These are phyloP conservation scores for Philereme vetulata DNA, from an alignment of 2,888 invertebrate species.

Conservation along the genomic window DNA sequence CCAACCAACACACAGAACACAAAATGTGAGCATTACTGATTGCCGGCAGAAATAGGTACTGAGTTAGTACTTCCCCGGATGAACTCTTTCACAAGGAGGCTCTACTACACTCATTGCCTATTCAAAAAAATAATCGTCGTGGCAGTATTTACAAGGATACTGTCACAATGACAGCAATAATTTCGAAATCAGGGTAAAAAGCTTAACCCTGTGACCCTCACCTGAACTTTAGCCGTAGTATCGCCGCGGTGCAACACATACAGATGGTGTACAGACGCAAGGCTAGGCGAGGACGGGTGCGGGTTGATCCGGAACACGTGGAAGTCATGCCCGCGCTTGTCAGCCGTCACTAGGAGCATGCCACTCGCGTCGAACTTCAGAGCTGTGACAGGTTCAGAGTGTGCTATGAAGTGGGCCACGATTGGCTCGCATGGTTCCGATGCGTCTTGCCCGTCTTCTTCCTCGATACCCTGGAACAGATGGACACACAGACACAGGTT, in stretches of 20 bases:
- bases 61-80: no score
- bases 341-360: slow-evolving; percentile 94
- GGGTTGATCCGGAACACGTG: slow-evolving; percentile 97
- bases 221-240: slow-evolving; percentile 96
- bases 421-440: slow-evolving; percentile 88
- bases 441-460: slow-evolving; percentile 84
- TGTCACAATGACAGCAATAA: no score
- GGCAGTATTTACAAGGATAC: no score
- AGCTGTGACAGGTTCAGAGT: slow-evolving; percentile 94
- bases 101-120: no score
- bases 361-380: slow-evolving; percentile 96
- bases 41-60: no score
- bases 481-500: not conserved
- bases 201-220: slow-evolving; percentile 37
- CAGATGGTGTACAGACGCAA: slow-evolving; percentile 96
- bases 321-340: slow-evolving; percentile 96
- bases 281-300: slow-evolving; percentile 93
- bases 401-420: slow-evolving; percentile 94
- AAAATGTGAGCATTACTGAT: no score
- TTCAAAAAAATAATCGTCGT: no score
- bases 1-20: no score
- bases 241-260: slow-evolving; percentile 98
- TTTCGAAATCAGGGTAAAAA: slow-evolving; percentile 1
- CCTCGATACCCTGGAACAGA: slow-evolving; percentile 65
- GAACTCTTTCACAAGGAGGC: no score